These are phyloP conservation scores for Myiothlypis chrysogaster DNA, from an alignment of 2,797 vertebrate species.

Conservation along the genomic window DNA sequence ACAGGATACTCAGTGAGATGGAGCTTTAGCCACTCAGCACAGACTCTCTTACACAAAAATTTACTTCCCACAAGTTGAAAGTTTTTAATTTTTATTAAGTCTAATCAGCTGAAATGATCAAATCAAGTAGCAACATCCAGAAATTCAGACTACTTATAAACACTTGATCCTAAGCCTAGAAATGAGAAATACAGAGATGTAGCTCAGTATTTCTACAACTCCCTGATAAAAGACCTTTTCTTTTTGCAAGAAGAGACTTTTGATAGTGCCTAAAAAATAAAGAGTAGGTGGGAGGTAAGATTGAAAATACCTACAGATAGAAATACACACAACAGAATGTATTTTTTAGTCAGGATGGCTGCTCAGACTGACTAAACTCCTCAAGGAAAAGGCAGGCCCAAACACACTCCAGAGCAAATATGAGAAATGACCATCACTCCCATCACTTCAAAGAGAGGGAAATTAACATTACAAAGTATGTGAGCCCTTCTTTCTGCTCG, in stretches of 20 bases:
- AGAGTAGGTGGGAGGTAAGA: not conserved
- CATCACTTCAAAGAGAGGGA: not conserved
- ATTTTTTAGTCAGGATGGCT: not conserved
- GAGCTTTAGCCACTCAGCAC: not conserved
- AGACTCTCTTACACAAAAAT: not conserved
- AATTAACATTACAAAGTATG: rapidly evolving
- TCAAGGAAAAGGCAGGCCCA: not conserved
- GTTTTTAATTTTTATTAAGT: not conserved
- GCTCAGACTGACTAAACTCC: not conserved
- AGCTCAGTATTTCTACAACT: not conserved
- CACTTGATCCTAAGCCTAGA: not conserved
- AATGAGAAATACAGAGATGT: not conserved
- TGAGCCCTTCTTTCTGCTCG: not conserved
- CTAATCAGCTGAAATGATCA: not conserved
- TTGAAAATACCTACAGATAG: not conserved
- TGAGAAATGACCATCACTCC: not conserved
- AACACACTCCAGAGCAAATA: not conserved
- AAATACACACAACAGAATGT: not conserved
- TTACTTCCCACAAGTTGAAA: not conserved
- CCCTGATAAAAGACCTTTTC: not conserved
- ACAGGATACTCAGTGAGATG: not conserved
- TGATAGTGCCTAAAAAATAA: not conserved
- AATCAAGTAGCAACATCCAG: not conserved
- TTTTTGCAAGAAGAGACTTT: not conserved
- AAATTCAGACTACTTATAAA: not conserved